phyloP scores from a whole-genome alignment of 2,797 vertebrate species.

The Cheirogaleus major region DNA sequence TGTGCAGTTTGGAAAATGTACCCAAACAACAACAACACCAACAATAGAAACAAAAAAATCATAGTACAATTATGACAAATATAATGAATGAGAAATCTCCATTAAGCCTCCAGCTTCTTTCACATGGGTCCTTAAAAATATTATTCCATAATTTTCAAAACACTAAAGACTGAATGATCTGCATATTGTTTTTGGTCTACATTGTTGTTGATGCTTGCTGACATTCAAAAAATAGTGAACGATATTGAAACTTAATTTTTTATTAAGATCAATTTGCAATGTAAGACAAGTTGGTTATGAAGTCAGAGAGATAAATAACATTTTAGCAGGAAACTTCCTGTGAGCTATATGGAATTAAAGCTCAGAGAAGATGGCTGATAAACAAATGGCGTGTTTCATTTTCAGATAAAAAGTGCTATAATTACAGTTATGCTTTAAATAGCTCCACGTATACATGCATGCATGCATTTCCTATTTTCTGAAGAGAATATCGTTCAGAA shows the following conservation, averaged over 20 bases:
- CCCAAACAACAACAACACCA: background rate
- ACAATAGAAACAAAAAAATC: background rate
- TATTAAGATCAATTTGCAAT: background rate
- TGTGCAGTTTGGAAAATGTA: background rate
- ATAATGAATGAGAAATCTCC: background rate
- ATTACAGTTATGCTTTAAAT: background rate
- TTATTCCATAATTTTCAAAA: background rate
- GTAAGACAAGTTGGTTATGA: background rate
- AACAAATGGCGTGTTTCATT: background rate
- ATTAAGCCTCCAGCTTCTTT: background rate
- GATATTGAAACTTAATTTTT: background rate
- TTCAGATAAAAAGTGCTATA: background rate
- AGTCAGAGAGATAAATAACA: background rate
- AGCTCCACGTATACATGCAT: background rate
- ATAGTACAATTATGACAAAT: background rate
- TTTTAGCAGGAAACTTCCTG: background rate
- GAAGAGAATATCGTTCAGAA: background rate
- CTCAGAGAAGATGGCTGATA: background rate
- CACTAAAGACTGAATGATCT: background rate
- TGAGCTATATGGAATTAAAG: background rate
- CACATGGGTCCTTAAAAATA: background rate
- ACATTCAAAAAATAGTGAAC: background rate
- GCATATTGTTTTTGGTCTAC: background rate
- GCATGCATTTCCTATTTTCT: background rate
- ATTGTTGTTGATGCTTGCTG: background rate